Conservation (phyloP, 1,140 invertebrate species). For the Pygmarrhopalites habei region DNA sequence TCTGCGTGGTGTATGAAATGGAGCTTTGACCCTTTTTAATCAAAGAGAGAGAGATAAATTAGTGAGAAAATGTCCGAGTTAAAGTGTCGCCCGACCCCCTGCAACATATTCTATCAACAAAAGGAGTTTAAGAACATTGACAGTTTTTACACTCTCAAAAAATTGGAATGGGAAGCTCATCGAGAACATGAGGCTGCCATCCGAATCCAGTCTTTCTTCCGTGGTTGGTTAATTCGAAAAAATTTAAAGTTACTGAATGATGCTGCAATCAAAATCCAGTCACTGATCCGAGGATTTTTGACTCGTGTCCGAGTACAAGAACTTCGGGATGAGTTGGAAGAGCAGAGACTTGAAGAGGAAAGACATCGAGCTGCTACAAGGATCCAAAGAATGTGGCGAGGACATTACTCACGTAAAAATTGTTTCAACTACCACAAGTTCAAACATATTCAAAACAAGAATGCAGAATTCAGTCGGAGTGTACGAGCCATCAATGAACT, state of each 20-base stretch:
- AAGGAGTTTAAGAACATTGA: conserved; percentile 15
- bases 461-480: not conserved
- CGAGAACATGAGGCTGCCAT: conserved; percentile 7
- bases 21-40: too few relatives aligned
- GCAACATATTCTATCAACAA: conserved; percentile 2
- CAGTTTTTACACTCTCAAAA: conserved; percentile 3
- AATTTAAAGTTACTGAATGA: not conserved
- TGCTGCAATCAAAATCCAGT: conserved; percentile 9
- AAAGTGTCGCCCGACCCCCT: not conserved
- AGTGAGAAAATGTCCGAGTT: not conserved
- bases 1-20: too few relatives aligned
- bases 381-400: conserved; percentile 2
- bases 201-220: conserved; percentile 4
- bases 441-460: conserved; percentile 1
- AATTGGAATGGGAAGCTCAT: conserved; percentile 7
- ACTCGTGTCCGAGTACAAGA: not conserved
- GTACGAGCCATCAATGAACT: not conserved
- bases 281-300: not conserved
- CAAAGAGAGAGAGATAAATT: too few relatives aligned
- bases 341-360: not conserved
- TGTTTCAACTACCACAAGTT: conserved; percentile 1
- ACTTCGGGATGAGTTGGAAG: not conserved
- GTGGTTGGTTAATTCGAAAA: conserved; percentile 1
- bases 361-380: not conserved
- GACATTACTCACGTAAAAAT: conserved; percentile 1